Evolutionary conservation across 2,113 vertebrate species (phyloP).

Genomic region (Alligator sinensis): DNA sequence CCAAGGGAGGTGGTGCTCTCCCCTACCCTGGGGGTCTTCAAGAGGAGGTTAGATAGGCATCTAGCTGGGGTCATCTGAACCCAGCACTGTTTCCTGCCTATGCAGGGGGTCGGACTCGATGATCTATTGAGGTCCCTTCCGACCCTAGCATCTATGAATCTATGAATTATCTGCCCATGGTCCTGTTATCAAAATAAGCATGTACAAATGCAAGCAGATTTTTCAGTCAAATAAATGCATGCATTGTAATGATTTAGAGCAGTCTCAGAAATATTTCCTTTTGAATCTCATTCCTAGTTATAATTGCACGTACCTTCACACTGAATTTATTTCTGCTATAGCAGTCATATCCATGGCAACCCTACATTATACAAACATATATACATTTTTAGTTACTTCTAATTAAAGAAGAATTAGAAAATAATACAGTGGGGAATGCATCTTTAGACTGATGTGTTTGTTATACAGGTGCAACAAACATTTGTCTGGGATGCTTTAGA

Average conservation of each 20-base stretch:
- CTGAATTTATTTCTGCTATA: conserved; percentile 60
- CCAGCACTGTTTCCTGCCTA: too few relatives aligned
- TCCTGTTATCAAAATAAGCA: background rate
- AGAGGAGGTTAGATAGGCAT: too few relatives aligned
- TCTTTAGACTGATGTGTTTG: background rate
- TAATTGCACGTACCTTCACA: conserved; percentile 27
- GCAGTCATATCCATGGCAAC: conserved; percentile 66
- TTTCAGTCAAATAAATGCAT: background rate
- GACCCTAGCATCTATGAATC: too few relatives aligned
- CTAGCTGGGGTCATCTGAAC: background rate
- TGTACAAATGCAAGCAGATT: conserved; percentile 15
- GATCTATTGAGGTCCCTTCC: too few relatives aligned
- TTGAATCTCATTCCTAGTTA: conserved; percentile 26
- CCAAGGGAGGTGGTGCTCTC: too few relatives aligned
- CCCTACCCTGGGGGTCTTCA: too few relatives aligned
- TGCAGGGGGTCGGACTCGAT: too few relatives aligned
- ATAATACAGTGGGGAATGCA: background rate
- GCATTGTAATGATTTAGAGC: conserved; percentile 20
- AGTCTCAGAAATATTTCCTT: conserved; percentile 40
- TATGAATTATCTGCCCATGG: background rate
- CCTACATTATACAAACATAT: conserved; percentile 45
- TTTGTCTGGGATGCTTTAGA: background rate
- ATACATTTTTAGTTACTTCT: conserved; percentile 52
- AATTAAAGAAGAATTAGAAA: conserved; percentile 28
- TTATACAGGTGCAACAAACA: fast-evolving